Conservation (phyloP, 2,797 vertebrate species). For the Hippoglossus hippoglossus region DNA sequence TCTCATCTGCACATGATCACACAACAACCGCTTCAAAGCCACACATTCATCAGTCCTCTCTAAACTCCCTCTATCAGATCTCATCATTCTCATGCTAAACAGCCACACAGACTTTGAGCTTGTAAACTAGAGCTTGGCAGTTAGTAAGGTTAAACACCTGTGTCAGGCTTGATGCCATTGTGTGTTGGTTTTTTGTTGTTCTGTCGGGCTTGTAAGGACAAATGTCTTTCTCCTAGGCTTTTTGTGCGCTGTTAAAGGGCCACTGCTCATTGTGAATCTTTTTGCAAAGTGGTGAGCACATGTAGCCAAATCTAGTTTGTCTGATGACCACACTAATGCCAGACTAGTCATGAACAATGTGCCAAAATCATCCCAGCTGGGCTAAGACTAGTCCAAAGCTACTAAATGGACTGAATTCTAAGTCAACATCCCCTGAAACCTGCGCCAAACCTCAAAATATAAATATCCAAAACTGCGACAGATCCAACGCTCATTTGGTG, state of each 20-base stretch:
- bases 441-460: constrained; percentile 2
- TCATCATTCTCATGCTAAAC: constrained; percentile 74
- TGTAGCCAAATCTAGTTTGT: constrained; percentile 8
- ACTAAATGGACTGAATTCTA: constrained; percentile 1
- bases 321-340: constrained; percentile 10
- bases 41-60: constrained; percentile 75
- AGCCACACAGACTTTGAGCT: constrained; percentile 50
- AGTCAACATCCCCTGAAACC: background rate
- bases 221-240: background rate
- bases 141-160: constrained; percentile 22
- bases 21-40: constrained; percentile 77
- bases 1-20: constrained; percentile 79
- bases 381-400: constrained; percentile 6
- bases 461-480: constrained; percentile 14
- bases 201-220: background rate
- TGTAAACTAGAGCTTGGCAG: constrained; percentile 25
- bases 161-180: constrained; percentile 7
- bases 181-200: background rate
- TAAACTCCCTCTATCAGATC: constrained; percentile 70
- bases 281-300: background rate
- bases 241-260: background rate
- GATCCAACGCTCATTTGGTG: constrained; percentile 6
- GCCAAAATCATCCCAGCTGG: constrained; percentile 27
- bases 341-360: constrained; percentile 11
- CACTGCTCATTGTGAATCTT: constrained; percentile 12